Percentiles rank a stretch among this genome's conserved stretches.
Evolutionary conservation across 2,888 invertebrate genomes (phyloP).

Genomic region (Chaitophorus viminalis): DNA sequence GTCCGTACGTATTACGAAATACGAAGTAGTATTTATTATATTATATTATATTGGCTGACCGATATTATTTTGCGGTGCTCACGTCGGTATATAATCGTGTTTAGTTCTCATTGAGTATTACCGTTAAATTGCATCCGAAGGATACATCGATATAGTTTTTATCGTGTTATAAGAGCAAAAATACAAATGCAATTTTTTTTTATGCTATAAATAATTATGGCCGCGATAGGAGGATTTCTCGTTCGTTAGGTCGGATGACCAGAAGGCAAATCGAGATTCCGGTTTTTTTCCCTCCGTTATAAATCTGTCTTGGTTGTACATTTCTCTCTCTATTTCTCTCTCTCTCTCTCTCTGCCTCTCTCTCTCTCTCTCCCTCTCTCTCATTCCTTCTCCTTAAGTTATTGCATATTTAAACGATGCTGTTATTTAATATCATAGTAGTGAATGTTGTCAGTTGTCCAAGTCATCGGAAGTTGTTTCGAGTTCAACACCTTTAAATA

Average conservation of each 20-base stretch:
- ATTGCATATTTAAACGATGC: constrained; percentile 39
- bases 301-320: constrained; percentile 23
- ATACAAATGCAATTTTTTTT: constrained; percentile 33
- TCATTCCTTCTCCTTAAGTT: constrained; percentile 15
- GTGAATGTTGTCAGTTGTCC: not conserved
- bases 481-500: constrained; percentile 43
- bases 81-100: not conserved
- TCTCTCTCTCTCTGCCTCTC: not conserved
- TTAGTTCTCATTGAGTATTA: not conserved
- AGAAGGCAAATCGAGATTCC: constrained; percentile 44
- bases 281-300: constrained; percentile 43
- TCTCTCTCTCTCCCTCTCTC: not conserved
- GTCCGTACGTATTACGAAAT: not conserved
- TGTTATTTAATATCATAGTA: constrained; percentile 18
- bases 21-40: not conserved
- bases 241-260: constrained; percentile 20
- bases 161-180: constrained; percentile 35
- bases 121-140: constrained; percentile 41
- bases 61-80: not conserved
- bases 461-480: not conserved
- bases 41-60: not conserved
- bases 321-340: constrained; percentile 7
- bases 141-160: not conserved
- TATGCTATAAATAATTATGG: constrained; percentile 34
- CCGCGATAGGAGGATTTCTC: constrained; percentile 28